A percentile compares a stretch with the other conserved stretches of the same genome.
Evolutionary conservation across 1,140 invertebrate genomes (phyloP).

Genomic region (Dysdera silvatica): DNA sequence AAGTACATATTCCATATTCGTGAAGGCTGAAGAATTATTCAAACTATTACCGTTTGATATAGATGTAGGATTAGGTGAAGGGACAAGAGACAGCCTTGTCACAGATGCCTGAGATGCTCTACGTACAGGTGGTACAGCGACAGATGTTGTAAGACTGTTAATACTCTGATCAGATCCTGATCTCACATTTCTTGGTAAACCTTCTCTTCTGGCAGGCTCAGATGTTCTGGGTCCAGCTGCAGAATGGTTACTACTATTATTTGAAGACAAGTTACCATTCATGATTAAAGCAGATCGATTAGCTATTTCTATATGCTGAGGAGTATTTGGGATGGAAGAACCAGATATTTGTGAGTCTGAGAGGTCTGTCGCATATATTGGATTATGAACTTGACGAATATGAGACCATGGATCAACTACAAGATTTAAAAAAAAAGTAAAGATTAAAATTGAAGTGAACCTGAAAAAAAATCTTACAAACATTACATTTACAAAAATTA

Average conservation of each 20-base stretch:
- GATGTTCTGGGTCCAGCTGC: background rate
- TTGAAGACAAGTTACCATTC: conserved; percentile 21
- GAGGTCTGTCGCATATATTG: conserved; percentile 30
- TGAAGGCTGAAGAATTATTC: conserved; percentile 14
- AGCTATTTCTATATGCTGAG: conserved; percentile 20
- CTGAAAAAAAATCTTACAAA: background rate
- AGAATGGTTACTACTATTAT: conserved; percentile 4
- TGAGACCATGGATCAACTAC: conserved; percentile 33
- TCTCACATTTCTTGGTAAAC: background rate
- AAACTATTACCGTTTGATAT: background rate
- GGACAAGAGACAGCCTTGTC: conserved; percentile 9
- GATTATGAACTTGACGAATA: conserved; percentile 33
- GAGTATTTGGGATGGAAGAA: conserved; percentile 28
- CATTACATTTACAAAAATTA: background rate
- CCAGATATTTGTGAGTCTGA: conserved; percentile 16
- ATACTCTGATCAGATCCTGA: conserved; percentile 28
- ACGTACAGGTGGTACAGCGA: background rate
- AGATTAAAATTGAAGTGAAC: background rate
- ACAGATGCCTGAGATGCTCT: conserved; percentile 20
- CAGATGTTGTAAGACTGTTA: conserved; percentile 15
- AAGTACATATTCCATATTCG: conserved; percentile 31
- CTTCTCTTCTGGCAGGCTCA: conserved; percentile 2
- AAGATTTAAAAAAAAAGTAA: background rate
- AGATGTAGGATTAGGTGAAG: background rate
- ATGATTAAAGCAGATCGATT: conserved; percentile 9